phyloP scores from a whole-genome alignment of 2,888 invertebrate genomes.

The Sarcophaga caerulescens region DNA sequence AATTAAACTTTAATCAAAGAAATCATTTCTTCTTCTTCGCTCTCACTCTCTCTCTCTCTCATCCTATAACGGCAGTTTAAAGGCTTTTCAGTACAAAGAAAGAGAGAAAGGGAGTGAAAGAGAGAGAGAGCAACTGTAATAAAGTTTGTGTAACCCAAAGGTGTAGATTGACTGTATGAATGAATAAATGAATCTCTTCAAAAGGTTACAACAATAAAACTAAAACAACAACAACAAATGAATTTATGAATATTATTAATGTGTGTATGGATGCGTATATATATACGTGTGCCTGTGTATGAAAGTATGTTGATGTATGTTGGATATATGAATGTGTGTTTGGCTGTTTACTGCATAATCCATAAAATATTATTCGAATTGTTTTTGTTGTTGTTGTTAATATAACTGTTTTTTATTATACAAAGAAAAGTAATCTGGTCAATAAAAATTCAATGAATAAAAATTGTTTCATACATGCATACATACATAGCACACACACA shows the following conservation, averaged over 20 bases:
- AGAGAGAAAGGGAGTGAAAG: too few relatives aligned
- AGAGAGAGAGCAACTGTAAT: too few relatives aligned
- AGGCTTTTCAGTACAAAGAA: too few relatives aligned
- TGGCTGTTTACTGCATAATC: too few relatives aligned
- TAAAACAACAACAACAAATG: neutral
- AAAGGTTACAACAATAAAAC: too few relatives aligned
- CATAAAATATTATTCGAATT: neutral
- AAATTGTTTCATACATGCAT: slow-evolving; percentile 38
- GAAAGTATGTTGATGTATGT: neutral
- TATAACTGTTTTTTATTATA: slow-evolving; percentile 32
- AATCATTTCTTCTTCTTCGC: too few relatives aligned
- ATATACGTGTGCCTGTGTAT: neutral
- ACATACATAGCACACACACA: too few relatives aligned
- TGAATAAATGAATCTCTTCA: neutral
- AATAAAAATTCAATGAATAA: slow-evolving; percentile 66
- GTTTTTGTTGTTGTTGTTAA: neutral
- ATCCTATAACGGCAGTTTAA: too few relatives aligned
- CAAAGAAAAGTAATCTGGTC: slow-evolving; percentile 58
- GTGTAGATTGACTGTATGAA: neutral
- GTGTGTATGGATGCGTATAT: neutral
- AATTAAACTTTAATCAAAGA: too few relatives aligned
- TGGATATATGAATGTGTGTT: too few relatives aligned
- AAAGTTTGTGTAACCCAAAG: neutral
- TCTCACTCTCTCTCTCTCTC: too few relatives aligned
- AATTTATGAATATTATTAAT: neutral